A percentile compares a stretch with the other conserved stretches of the same genome.
Conservation (phyloP, 2,113 vertebrate genomes). For the Sclerurus mexicanus region DNA sequence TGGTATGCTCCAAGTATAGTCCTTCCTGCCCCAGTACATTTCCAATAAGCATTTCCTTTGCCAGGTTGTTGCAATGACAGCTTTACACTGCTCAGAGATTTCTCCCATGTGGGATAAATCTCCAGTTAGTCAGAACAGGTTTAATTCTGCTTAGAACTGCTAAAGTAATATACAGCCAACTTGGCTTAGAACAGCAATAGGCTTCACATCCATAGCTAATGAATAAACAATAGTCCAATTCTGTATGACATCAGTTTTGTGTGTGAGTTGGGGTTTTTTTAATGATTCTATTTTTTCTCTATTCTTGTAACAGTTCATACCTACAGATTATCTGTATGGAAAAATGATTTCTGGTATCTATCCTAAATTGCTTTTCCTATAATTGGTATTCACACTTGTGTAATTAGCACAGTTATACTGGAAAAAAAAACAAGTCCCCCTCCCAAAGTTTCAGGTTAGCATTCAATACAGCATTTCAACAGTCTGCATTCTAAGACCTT, state of each 20-base stretch:
- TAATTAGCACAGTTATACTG: slow-evolving; percentile 40
- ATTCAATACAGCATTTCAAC: slow-evolving; percentile 26
- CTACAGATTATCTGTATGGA: neutral
- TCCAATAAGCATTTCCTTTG: slow-evolving; percentile 11
- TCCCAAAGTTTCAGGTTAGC: neutral
- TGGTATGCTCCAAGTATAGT: slow-evolving; percentile 3
- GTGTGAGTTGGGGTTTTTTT: neutral
- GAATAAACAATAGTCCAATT: neutral
- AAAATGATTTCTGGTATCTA: neutral
- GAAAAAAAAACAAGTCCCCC: neutral
- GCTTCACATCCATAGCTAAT: neutral
- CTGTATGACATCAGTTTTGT: neutral
- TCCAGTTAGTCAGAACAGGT: slow-evolving; percentile 4
- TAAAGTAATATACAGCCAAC: neutral
- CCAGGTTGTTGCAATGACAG: slow-evolving; percentile 19
- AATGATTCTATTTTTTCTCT: neutral
- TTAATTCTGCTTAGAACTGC: slow-evolving; percentile 1
- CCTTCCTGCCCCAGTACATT: slow-evolving; percentile 23
- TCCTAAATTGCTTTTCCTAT: slow-evolving; percentile 16
- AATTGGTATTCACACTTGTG: slow-evolving; percentile 46
- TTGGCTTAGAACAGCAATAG: neutral
- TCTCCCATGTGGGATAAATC: slow-evolving; percentile 16
- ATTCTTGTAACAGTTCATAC: neutral
- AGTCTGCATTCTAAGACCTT: slow-evolving; percentile 1
- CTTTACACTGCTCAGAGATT: neutral